phyloP scores from a whole-genome alignment of 1,140 invertebrate species.

The Drosophila nigrodunni region DNA sequence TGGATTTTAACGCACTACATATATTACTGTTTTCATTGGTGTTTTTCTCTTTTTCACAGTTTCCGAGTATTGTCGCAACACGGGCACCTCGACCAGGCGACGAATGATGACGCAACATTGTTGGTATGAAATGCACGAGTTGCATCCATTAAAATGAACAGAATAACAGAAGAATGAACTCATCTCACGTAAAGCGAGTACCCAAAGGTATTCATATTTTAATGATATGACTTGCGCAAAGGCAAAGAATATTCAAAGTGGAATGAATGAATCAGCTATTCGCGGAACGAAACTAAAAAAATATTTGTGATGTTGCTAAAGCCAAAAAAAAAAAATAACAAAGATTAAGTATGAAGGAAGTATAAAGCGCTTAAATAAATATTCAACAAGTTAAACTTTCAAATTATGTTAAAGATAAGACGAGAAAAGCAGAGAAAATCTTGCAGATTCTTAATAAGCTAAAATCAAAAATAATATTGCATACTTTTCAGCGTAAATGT shows the following conservation, averaged over 20 bases:
- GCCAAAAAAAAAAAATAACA: slow-evolving; percentile 8
- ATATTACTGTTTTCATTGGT: neutral
- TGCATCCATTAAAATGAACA: slow-evolving; percentile 79
- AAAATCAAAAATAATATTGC: neutral
- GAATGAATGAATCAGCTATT: slow-evolving; percentile 11
- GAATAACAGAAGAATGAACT: neutral
- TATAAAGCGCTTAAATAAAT: neutral
- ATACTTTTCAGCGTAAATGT: neutral
- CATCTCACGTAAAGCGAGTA: neutral
- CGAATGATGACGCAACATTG: slow-evolving; percentile 84
- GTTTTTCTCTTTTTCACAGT: slow-evolving; percentile 70
- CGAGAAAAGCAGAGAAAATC: neutral
- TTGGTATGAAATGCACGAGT: slow-evolving; percentile 85
- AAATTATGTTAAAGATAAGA: neutral
- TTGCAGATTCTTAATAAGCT: neutral
- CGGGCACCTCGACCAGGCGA: slow-evolving; percentile 77
- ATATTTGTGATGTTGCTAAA: slow-evolving; percentile 45
- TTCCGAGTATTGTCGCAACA: slow-evolving; percentile 84
- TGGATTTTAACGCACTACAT: neutral
- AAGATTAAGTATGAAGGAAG: neutral
- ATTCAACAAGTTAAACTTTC: neutral
- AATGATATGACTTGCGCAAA: slow-evolving; percentile 21
- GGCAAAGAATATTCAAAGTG: neutral
- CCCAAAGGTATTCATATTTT: slow-evolving; percentile 9
- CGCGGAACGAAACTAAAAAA: slow-evolving; percentile 13